phyloP scores from a whole-genome alignment of 2,113 vertebrate genomes.

The Callithrix jacchus region DNA sequence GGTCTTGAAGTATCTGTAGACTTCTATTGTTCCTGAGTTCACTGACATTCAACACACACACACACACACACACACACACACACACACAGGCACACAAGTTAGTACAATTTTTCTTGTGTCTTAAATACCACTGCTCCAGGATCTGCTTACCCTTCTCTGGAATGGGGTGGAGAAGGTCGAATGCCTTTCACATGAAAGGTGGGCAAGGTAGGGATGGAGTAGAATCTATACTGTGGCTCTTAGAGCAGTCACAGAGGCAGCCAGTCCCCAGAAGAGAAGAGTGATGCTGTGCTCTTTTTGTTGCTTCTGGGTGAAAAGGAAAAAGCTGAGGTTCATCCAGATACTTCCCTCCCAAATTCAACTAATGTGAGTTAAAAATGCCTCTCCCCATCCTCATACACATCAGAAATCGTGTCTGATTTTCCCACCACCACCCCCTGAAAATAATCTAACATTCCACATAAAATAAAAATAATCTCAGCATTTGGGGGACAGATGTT shows the following conservation, averaged over 20 bases:
- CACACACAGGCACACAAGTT: neutral
- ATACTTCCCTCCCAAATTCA: neutral
- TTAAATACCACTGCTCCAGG: neutral
- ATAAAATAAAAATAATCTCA: neutral
- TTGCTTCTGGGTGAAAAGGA: neutral
- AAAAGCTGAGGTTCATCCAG: neutral
- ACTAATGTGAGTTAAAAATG: neutral
- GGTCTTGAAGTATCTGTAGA: neutral
- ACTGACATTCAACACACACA: neutral
- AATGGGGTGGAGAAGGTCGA: neutral
- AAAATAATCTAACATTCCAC: neutral
- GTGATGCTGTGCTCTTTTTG: too few relatives aligned
- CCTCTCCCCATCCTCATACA: neutral
- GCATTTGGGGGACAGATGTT: rapidly evolving
- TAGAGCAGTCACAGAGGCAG: neutral
- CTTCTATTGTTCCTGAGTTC: neutral
- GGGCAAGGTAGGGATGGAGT: rapidly evolving
- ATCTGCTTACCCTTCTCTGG: neutral
- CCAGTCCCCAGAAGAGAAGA: neutral
- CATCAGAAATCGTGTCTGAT: neutral
- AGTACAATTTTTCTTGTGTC: neutral
- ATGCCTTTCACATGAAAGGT: rapidly evolving
- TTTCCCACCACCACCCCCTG: neutral
- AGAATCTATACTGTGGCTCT: neutral
- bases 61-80: neutral